Conservation (phyloP, 2,113 vertebrate species). For the Asarcornis scutulata region DNA sequence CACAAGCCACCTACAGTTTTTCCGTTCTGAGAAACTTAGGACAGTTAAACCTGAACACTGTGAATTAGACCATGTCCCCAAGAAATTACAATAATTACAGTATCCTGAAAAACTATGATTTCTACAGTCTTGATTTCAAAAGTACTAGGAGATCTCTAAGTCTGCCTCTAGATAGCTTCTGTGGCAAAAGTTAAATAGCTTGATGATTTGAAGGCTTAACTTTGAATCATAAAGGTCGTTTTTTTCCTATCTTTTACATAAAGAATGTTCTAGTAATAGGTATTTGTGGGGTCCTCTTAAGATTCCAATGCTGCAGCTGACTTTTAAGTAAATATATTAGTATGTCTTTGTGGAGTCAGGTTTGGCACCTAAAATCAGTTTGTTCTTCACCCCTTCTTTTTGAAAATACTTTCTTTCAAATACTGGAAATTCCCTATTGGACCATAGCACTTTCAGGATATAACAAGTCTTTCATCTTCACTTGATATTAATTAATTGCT, state of each 20-base stretch:
- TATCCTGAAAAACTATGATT: constrained; percentile 41
- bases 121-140: constrained; percentile 1
- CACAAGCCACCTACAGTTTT: background rate
- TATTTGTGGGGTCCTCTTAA: background rate
- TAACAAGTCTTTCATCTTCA: constrained; percentile 14
- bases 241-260: background rate
- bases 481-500: constrained; percentile 24
- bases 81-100: background rate
- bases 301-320: background rate
- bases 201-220: background rate
- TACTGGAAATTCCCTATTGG: background rate
- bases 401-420: background rate
- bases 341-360: background rate
- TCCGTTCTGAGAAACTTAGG: background rate
- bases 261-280: background rate
- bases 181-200: background rate
- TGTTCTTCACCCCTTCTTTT: background rate
- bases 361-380: constrained; percentile 27
- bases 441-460: constrained; percentile 4
- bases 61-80: background rate
- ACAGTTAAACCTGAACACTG: background rate
- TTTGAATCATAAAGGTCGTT: background rate
- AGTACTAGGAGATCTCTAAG: background rate
- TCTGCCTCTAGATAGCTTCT: background rate
- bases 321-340: background rate